A percentile compares a stretch with the other conserved stretches of the same genome.
Evolutionary conservation across 23 tunicate species (phyloP).

Genomic region (Diplosoma virens): DNA sequence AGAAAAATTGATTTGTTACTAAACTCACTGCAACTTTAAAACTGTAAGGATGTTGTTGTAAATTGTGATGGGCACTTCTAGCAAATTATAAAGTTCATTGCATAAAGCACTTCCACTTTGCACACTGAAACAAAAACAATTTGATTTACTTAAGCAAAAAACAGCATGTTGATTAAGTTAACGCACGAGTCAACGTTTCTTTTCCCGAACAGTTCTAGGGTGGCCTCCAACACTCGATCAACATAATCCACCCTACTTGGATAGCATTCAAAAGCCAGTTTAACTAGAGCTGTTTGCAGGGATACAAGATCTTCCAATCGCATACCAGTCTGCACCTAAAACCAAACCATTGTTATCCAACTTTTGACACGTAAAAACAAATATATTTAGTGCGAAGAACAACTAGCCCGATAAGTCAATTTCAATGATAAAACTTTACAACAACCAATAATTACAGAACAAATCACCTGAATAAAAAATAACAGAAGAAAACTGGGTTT

Average conservation of each 20-base stretch:
- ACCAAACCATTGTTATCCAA: too few relatives aligned
- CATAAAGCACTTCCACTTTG: conserved; percentile 49
- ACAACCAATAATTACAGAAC: too few relatives aligned
- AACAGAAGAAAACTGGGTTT: too few relatives aligned
- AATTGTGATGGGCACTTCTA: conserved; percentile 45
- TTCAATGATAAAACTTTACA: too few relatives aligned
- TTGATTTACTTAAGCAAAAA: not conserved
- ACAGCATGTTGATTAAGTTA: not conserved
- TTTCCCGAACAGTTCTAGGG: conserved; percentile 66
- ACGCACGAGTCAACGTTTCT: conserved; percentile 57
- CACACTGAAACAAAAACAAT: conserved; percentile 31
- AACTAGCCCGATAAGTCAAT: too few relatives aligned
- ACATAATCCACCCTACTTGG: conserved; percentile 63
- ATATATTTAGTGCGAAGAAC: too few relatives aligned
- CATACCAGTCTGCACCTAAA: conserved; percentile 51
- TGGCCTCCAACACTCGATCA: conserved; percentile 75
- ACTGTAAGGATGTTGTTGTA: conserved; percentile 73
- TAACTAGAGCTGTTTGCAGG: conserved; percentile 75
- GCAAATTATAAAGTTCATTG: conserved; percentile 53
- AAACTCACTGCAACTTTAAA: conserved; percentile 50
- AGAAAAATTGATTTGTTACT: not conserved
- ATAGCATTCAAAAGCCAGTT: conserved; percentile 87
- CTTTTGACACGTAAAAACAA: too few relatives aligned
- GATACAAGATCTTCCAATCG: conserved; percentile 77
- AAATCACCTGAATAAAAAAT: too few relatives aligned